These are phyloP conservation scores for Drosophila miranda DNA, from an alignment of 1,140 invertebrate species.

Conservation along the genomic window DNA sequence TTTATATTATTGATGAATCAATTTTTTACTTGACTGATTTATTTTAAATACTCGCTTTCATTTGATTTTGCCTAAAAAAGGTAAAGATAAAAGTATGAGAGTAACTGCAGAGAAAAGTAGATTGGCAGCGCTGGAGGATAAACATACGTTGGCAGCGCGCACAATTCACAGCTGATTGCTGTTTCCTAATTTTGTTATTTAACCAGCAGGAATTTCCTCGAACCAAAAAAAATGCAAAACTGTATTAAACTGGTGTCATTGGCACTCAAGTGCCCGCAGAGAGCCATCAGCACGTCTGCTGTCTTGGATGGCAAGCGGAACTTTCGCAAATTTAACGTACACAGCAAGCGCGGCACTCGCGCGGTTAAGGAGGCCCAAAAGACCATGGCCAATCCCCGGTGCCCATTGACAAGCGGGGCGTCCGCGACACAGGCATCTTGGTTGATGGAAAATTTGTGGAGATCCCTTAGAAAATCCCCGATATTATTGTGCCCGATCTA, in stretches of 20 bases:
- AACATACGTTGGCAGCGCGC: no score
- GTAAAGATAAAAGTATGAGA: no score
- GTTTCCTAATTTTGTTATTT: constrained; percentile 44
- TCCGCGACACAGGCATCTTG: constrained; percentile 85
- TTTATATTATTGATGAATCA: no score
- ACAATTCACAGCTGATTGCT: no score
- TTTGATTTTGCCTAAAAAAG: no score
- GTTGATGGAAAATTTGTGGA: constrained; percentile 85
- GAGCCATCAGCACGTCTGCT: constrained; percentile 85
- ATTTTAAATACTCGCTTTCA: no score
- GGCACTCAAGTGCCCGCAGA: constrained; percentile 57
- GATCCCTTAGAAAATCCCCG: constrained; percentile 95
- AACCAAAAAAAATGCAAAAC: constrained; percentile 74
- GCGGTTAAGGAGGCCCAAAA: constrained; percentile 86
- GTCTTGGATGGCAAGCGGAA: constrained; percentile 88
- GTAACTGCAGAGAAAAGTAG: no score
- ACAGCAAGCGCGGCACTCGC: constrained; percentile 88
- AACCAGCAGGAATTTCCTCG: constrained; percentile 37
- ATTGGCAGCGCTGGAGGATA: no score
- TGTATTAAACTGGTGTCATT: constrained; percentile 61
- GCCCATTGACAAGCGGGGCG: constrained; percentile 86
- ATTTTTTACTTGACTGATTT: no score
- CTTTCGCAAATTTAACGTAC: constrained; percentile 89
- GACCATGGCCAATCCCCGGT: constrained; percentile 85
- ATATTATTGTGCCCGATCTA: constrained; percentile 95